Percentiles rank a stretch among this genome's conserved stretches.
Conservation (phyloP, 2,797 vertebrate genomes). For the Euphonia xanthogaster region DNA sequence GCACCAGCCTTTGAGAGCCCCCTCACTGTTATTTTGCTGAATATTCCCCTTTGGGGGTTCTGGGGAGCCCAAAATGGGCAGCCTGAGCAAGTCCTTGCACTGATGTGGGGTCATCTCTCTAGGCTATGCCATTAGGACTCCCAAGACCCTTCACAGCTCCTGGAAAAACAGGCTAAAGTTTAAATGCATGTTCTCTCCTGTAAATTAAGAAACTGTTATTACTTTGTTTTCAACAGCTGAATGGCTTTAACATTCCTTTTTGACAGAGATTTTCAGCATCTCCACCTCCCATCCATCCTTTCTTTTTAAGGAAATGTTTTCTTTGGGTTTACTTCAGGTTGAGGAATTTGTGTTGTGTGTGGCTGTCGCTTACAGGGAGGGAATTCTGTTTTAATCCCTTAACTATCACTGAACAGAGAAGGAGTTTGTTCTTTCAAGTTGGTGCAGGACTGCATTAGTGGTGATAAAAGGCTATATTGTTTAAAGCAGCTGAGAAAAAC, state of each 20-base stretch:
- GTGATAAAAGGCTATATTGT: conserved; percentile 23
- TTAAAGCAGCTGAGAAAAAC: conserved; percentile 15
- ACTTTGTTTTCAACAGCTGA: neutral
- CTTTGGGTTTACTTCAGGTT: neutral
- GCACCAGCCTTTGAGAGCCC: neutral
- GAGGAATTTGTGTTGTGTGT: neutral
- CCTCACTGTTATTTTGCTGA: neutral
- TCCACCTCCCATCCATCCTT: neutral
- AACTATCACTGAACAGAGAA: neutral
- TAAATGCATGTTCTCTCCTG: neutral
- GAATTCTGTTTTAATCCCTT: neutral
- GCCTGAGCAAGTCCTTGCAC: neutral
- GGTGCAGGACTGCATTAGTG: neutral
- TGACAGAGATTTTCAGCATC: neutral
- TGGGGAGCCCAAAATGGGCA: neutral
- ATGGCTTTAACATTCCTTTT: neutral
- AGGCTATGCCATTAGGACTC: neutral
- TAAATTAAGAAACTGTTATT: neutral
- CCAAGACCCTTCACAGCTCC: neutral
- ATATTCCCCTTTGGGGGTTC: neutral
- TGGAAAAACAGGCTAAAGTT: neutral
- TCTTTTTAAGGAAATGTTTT: neutral
- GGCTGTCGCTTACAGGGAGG: neutral
- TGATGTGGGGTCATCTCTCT: neutral
- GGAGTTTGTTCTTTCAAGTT: conserved; percentile 35